Evolutionary conservation across 23 tunicate genomes (phyloP).

Genomic region (Trididemnum clinides): DNA sequence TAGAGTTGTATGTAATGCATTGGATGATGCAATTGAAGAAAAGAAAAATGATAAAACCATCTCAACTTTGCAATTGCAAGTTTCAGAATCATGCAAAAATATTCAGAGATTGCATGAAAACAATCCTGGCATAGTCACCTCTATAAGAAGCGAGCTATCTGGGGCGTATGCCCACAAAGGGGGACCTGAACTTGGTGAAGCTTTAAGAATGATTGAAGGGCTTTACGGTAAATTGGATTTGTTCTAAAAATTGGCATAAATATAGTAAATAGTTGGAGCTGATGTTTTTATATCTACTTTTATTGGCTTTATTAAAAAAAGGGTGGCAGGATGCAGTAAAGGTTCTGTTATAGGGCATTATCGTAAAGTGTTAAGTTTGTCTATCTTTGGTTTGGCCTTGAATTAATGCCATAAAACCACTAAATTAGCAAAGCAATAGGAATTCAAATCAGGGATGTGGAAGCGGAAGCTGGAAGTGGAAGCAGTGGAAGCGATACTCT

Average conservation of each 20-base stretch:
- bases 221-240: conserved; percentile 28
- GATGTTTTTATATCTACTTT: too few species aligned
- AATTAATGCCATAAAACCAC: too few species aligned
- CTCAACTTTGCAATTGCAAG: conserved; percentile 17
- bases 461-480: too few species aligned
- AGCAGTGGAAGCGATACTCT: too few species aligned
- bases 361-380: too few species aligned
- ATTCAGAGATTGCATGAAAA: conserved; percentile 59
- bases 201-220: conserved; percentile 50
- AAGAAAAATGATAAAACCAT: background rate
- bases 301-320: background rate
- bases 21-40: background rate
- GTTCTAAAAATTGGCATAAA: too few species aligned
- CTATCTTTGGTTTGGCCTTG: too few species aligned
- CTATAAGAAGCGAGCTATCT: conserved; percentile 47
- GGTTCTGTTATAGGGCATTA: too few species aligned
- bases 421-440: too few species aligned
- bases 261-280: too few species aligned
- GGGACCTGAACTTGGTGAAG: background rate
- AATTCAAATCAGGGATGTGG: too few species aligned
- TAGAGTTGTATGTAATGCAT: background rate
- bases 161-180: conserved; percentile 6
- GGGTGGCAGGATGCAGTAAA: background rate
- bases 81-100: conserved; percentile 65
- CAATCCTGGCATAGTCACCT: conserved; percentile 58